These are phyloP conservation scores for Scomber scombrus DNA, from an alignment of 2,113 vertebrate genomes.

Conservation along the genomic window DNA sequence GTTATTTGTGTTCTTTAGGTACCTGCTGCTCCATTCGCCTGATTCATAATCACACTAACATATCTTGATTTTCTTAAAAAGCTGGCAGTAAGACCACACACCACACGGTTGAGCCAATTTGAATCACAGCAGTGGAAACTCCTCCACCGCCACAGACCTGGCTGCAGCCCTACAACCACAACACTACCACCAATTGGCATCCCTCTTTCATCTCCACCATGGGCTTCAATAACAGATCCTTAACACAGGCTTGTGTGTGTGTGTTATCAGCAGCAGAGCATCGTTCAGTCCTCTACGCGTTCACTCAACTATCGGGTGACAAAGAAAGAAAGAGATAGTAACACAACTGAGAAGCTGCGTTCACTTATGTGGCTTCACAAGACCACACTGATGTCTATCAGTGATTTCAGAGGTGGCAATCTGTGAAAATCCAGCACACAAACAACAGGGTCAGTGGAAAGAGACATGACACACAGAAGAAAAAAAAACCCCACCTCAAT, in stretches of 20 bases:
- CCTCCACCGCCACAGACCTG: too few relatives aligned
- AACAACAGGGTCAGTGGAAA: neutral
- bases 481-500: neutral
- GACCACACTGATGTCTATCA: conserved; percentile 53
- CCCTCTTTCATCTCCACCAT: neutral
- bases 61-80: too few relatives aligned
- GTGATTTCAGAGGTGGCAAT: conserved; percentile 19
- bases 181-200: too few relatives aligned
- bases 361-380: conserved; percentile 49
- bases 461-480: too few relatives aligned
- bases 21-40: too few relatives aligned
- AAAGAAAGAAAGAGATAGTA: neutral
- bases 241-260: neutral
- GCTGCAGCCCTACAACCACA: too few relatives aligned
- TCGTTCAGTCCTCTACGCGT: neutral
- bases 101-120: too few relatives aligned
- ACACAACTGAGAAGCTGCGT: neutral
- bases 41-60: too few relatives aligned
- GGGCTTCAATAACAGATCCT: neutral
- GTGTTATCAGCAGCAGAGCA: neutral
- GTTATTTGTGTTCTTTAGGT: too few relatives aligned
- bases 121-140: too few relatives aligned
- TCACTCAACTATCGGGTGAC: neutral
- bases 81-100: too few relatives aligned
- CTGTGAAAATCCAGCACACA: neutral